Evolutionary conservation across 2,113 vertebrate species (phyloP), one percentile per base, ranked within the genome.

Genomic region (Phrynocephalus versicolor): DNA sequence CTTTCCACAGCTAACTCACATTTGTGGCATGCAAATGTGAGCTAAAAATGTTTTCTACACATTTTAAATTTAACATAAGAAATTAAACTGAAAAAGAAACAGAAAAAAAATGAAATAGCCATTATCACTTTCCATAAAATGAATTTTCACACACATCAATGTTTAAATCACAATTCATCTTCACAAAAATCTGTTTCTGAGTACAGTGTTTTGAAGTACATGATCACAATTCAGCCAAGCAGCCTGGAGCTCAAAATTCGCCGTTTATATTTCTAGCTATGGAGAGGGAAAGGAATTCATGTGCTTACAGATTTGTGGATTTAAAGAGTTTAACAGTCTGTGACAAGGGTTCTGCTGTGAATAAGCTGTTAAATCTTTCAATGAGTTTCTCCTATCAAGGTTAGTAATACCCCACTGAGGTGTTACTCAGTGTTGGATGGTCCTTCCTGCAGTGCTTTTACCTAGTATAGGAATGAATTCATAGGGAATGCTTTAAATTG

Each of bases 331-430:
- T 79, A 82, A 60, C 25, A 60, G 57, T 27, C 18, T 8, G 60
- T 73, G 21, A 23, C 14, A 76, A 76, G 41, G 8, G 19, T 3
- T 76, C 30, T 55, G 41, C 60, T 45, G 39, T 25, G 62, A 65
- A 51, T 76, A 65, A n/a, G 39, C 72, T 84, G 60, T 51, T 76
- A 65, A 84, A 25, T 65, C 30, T 84, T 64, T 51, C n/a, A 65
- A 51, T 75, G n/a, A 75, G 57, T 84, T 76, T 83, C 41, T 35
- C 35, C 70, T 8, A 62, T 83, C 81, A 83, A 62, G 57, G 57
- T n/a, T 37, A 83, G 8, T 55, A 55, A 51, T 18, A 84, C 27
- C 39, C 21, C 39, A 64, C 60, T 71, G 67, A 58, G 14, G 14
- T 13, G 33, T 30, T 76, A 72, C 65, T 41, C 41, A 84, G 18